These are phyloP conservation scores for Ammodytes dubius DNA, from an alignment of 2,113 vertebrate species.

Conservation along the genomic window DNA sequence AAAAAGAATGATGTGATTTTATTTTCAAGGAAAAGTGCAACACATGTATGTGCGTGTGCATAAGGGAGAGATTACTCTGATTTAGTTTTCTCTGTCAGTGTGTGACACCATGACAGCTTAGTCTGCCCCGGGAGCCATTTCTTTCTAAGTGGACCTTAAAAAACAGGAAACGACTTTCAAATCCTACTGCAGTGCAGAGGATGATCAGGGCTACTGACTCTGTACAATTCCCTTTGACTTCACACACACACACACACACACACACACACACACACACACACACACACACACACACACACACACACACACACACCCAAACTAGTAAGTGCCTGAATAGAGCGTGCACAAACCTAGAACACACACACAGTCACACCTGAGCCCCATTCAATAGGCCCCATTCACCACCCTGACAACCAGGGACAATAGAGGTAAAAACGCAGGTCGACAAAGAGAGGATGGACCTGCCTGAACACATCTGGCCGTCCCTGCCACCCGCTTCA, in stretches of 20 bases:
- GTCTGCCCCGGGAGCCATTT: conserved; percentile 70
- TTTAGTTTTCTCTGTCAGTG: conserved; percentile 68
- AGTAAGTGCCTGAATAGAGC: conserved; percentile 40
- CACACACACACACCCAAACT: conserved; percentile 23
- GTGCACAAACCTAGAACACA: conserved; percentile 65
- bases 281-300: conserved; percentile 48
- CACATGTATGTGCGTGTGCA: conserved; percentile 20
- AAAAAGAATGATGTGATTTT: background rate
- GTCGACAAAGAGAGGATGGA: conserved; percentile 53
- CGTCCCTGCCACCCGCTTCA: conserved; percentile 57
- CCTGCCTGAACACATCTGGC: conserved; percentile 78
- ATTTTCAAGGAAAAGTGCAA: conserved; percentile 2
- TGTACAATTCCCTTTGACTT: conserved; percentile 73
- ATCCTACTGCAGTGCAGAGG: conserved; percentile 65
- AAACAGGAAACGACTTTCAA: conserved; percentile 81
- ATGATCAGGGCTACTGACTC: conserved; percentile 79
- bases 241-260: conserved; percentile 42
- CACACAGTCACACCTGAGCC: conserved; percentile 77
- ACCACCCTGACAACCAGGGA: conserved; percentile 74
- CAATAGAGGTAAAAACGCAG: conserved; percentile 70
- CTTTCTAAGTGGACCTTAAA: conserved; percentile 76
- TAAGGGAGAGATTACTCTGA: conserved; percentile 67
- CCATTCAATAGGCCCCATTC: conserved; percentile 75
- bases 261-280: conserved; percentile 42
- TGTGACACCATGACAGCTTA: conserved; percentile 75